Evolutionary conservation across 35 echinoderm and acorn worm species (phyloP).

Genomic region (Lytechinus variegatus): DNA sequence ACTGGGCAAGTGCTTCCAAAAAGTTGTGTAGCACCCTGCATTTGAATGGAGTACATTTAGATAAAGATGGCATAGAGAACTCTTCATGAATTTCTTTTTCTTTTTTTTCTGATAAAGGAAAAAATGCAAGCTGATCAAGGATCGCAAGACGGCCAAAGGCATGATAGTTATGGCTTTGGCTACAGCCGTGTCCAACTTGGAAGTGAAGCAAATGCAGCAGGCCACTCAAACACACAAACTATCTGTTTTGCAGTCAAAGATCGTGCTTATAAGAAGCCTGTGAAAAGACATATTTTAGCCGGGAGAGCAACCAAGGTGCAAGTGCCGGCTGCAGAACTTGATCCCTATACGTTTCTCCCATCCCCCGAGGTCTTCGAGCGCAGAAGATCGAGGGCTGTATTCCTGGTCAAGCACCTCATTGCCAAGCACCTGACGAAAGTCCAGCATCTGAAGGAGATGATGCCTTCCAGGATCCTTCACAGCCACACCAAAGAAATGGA

Average conservation of each 20-base stretch:
- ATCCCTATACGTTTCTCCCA: background rate
- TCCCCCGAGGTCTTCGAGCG: slow-evolving; percentile 21
- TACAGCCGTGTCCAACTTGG: background rate
- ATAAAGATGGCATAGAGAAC: too few species aligned
- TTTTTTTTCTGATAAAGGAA: background rate
- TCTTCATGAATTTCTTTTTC: background rate
- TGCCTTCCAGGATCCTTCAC: background rate
- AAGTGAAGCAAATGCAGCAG: background rate
- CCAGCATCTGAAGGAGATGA: background rate
- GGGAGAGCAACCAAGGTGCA: background rate
- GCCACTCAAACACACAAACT: background rate
- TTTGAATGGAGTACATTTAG: too few species aligned
- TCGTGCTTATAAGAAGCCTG: background rate
- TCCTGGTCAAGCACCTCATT: background rate
- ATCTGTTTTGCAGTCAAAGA: background rate
- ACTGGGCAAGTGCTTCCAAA: too few species aligned
- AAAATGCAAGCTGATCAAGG: background rate
- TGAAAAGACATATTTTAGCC: too few species aligned
- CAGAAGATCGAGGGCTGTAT: background rate
- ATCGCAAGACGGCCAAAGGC: background rate
- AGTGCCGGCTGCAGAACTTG: background rate
- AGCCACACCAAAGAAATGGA: background rate
- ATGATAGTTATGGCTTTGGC: background rate
- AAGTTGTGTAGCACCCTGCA: too few species aligned
- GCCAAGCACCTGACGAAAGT: background rate